Evolutionary conservation across 2,888 invertebrate genomes (phyloP).

Genomic region (Aspidapion aeneum): DNA sequence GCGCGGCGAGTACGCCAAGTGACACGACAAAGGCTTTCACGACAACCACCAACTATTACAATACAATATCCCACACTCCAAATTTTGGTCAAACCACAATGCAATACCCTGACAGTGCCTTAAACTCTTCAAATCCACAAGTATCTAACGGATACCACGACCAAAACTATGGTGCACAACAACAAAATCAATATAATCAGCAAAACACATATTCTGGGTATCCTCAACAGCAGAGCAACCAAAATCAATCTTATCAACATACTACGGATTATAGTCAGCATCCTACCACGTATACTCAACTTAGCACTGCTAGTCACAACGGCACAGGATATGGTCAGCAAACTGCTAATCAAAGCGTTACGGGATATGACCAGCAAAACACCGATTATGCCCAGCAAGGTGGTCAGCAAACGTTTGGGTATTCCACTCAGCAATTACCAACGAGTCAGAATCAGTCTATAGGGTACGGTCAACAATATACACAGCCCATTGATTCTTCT

Average conservation of each 20-base stretch:
- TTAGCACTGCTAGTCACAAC: not conserved
- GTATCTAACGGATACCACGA: not conserved
- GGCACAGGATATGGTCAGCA: not conserved
- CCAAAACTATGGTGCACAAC: not conserved
- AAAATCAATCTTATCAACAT: no score
- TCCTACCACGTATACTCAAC: not conserved
- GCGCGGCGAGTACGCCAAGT: constrained; percentile 2
- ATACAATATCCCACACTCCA: constrained; percentile 27
- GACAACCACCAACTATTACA: constrained; percentile 33
- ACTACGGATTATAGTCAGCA: no score
- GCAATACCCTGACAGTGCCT: constrained; percentile 24
- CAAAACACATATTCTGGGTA: not conserved
- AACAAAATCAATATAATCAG: not conserved
- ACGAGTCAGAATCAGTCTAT: no score
- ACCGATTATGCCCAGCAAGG: no score
- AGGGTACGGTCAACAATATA: no score
- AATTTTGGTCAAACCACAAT: constrained; percentile 23
- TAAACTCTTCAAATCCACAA: not conserved
- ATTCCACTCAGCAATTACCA: no score
- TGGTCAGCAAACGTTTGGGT: no score
- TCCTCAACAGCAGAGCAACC: not conserved
- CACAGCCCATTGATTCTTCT: no score
- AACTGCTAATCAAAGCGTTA: no score
- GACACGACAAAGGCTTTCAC: constrained; percentile 32
- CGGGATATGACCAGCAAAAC: no score